phyloP scores from a whole-genome alignment of 2,113 vertebrate species.

The Heterocephalus glaber region DNA sequence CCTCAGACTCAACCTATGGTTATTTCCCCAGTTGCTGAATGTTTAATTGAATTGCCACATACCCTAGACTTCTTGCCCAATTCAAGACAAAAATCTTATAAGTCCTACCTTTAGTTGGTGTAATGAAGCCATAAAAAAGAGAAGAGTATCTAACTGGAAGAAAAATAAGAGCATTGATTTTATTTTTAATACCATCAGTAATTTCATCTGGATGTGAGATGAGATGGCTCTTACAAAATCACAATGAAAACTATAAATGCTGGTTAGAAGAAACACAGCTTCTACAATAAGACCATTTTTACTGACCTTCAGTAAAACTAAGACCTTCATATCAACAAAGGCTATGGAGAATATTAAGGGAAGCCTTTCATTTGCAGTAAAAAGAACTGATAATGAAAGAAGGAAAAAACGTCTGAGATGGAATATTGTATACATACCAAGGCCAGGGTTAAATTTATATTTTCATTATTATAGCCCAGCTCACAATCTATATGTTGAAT shows the following conservation, averaged over 20 bases:
- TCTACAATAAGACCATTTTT: neutral
- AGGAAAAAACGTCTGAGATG: neutral
- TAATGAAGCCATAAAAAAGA: slow-evolving; percentile 58
- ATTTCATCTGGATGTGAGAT: slow-evolving; percentile 70
- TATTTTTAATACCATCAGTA: slow-evolving; percentile 54
- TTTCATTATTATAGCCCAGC: neutral
- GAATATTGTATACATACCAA: neutral
- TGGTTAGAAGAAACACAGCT: slow-evolving; percentile 14
- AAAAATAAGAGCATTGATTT: slow-evolving; percentile 60
- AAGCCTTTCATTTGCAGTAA: neutral
- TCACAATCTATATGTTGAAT: neutral
- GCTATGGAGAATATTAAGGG: neutral
- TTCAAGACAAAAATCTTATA: slow-evolving; percentile 61
- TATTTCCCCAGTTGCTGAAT: slow-evolving; percentile 36
- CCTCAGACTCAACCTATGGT: neutral
- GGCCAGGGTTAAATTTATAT: neutral
- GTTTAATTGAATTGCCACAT: slow-evolving; percentile 24
- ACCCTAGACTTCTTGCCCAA: neutral
- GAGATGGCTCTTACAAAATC: neutral
- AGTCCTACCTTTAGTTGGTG: neutral
- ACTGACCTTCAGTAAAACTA: slow-evolving; percentile 18
- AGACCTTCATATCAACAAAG: neutral
- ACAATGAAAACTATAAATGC: slow-evolving; percentile 38
- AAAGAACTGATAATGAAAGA: neutral
- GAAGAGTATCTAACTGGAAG: slow-evolving; percentile 49